phyloP scores from a whole-genome alignment of 2,113 vertebrate species.

The Struthidea cinerea region DNA sequence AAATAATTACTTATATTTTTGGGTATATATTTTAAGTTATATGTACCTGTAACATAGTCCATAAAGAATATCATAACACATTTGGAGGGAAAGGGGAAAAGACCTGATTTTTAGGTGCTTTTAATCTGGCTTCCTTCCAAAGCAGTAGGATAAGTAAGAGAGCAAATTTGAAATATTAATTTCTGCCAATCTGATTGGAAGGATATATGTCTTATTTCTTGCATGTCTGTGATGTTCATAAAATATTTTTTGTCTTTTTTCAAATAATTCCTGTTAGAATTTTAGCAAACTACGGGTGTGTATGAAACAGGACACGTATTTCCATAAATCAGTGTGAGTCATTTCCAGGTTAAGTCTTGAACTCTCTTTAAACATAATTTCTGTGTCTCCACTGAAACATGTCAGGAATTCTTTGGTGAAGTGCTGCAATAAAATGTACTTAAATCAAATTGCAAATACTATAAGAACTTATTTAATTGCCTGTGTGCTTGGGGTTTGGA shows the following conservation, averaged over 20 bases:
- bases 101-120: not conserved
- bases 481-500: not conserved
- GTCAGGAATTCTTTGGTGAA: not conserved
- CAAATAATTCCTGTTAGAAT: not conserved
- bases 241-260: not conserved
- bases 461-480: not conserved
- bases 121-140: not conserved
- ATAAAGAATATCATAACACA: not conserved
- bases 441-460: not conserved
- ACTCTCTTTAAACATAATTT: not conserved
- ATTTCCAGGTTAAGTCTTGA: not conserved
- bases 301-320: not conserved
- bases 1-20: not conserved
- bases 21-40: not conserved
- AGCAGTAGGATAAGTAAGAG: not conserved
- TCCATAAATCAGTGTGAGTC: not conserved
- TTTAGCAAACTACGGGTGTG: not conserved
- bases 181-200: not conserved
- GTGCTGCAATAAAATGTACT: not conserved
- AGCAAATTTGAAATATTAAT: not conserved
- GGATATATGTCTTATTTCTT: not conserved
- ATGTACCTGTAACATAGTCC: not conserved
- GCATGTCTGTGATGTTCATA: not conserved
- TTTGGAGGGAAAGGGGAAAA: not conserved
- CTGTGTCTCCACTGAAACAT: not conserved